phyloP scores from a whole-genome alignment of 2,888 invertebrate species.

The Drosophila anceps region DNA sequence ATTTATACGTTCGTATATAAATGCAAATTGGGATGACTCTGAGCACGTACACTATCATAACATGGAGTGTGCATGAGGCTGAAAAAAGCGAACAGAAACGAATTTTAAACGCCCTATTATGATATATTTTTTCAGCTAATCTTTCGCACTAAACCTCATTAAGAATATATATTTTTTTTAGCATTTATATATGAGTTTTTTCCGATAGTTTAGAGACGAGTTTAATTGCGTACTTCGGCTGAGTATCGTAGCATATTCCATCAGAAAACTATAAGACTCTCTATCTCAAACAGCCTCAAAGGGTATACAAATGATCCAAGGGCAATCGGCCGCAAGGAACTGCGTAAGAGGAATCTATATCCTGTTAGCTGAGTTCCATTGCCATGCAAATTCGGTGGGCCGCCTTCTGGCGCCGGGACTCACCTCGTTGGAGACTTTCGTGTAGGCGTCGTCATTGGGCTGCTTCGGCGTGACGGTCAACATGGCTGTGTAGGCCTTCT shows the following conservation, averaged over 20 bases:
- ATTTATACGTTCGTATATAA: conserved; percentile 9
- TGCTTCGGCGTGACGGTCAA: conserved; percentile 95
- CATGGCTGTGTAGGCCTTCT: conserved; percentile 93
- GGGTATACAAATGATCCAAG: not conserved
- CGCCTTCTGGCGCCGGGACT: conserved; percentile 39
- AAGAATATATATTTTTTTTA: too few relatives aligned
- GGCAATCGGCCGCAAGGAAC: not conserved
- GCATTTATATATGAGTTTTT: too few relatives aligned
- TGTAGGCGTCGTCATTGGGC: conserved; percentile 91
- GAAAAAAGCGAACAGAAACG: not conserved
- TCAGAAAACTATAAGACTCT: not conserved
- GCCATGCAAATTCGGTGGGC: conserved; percentile 52
- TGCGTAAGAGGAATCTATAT: conserved; percentile 25
- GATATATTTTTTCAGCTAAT: not conserved
- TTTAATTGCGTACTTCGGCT: too few relatives aligned
- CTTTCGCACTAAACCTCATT: too few relatives aligned
- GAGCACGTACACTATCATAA: conserved; percentile 45
- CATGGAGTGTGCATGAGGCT: conserved; percentile 50
- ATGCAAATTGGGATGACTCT: conserved; percentile 46
- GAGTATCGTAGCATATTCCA: too few relatives aligned
- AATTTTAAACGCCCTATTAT: not conserved
- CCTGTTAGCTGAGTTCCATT: conserved; percentile 36
- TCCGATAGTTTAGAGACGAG: too few relatives aligned
- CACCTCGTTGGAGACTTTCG: conserved; percentile 91
- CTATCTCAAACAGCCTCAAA: not conserved